Evolutionary conservation across 2,113 vertebrate species (phyloP), one percentile per base, ranked within the genome.

Genomic region (Stomatorhinus ivindoensis): DNA sequence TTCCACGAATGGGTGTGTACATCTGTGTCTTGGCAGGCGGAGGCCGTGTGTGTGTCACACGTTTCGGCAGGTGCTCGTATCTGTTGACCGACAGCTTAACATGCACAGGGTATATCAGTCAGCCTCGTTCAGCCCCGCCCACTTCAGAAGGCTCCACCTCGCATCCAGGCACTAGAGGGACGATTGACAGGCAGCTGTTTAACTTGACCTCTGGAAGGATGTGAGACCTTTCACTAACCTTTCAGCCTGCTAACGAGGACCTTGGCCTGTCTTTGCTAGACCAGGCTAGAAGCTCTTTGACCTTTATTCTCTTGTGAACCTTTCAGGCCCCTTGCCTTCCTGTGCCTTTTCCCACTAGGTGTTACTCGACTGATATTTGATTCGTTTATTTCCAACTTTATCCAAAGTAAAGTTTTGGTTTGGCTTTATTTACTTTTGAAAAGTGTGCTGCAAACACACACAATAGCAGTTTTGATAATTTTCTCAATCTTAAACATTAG

Each of bases 231-330:
- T 89, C 48, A 7, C 15, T 82, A 89, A 89, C 69, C 69, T 82
- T 89, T 82, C 80, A 35, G 13, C 48, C 88, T 82, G 73, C 69
- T 89, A 89, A 89, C 31, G 47, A 89, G 73, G 73, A n/a, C 17
- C n/a, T 6, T 27, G 69, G 27, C 47, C 46, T 80, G 69, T 88
- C 88, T 88, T 31, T 61, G 17, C 50, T 19, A 51, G 27, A 88
- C 47, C 35, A 80, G 47, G n/a, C 7, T n/a, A 46, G 35, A 31
- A 35, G 61, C 44, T 89, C 69, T 82, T 82, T 89, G 88, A 89
- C 88, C 88, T 89, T 89, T 83, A 69, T 53, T 65, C 46, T 21
- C 31, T 24, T 31, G 50, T 48, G 46, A 35, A 31, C 42, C 69
- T 42, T 47, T 76, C 42, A 39, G 3, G 3, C 46, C 50, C 31